Base-by-base conservation (phyloP, 2,888 invertebrate species). In the Leucozona laternaria region DNA sequence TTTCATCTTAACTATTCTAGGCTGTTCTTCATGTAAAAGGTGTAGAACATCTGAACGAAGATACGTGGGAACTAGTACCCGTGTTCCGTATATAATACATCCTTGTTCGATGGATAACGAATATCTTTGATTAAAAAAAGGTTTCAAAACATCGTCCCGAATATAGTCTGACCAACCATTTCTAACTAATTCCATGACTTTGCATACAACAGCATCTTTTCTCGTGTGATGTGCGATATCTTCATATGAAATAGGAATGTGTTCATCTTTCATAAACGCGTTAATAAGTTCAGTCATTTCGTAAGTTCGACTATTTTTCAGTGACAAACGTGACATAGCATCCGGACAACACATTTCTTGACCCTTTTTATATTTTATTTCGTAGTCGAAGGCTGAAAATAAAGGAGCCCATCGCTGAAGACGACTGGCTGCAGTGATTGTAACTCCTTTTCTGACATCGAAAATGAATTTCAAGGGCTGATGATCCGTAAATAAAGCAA, bases 371-470 rank as follows among this genome's bases (percentile, higher is more conserved):
- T 78, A 70, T 40, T 20, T 28, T 0, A 78, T 25, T 15, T 45
- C 50, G 15, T 72, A 80, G n/a, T 77, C 43, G 11, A 77, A 77
- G 6, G 37, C n/a, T n/a, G 71, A 76, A 22, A 72, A 48, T 62
- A 53, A 76, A 40, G 64, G 15, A 48, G 53, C 82, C 71, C 55
- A 79, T 4, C 71, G 50, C 20, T 79, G 48, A 53, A 79, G 55
- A 48, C 79, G 50, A 13, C 79, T 62, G 34, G 66, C 76, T 7
- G 79, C 57, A 57, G 64, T 79, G 11, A 34, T 25, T 28, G 72
- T 62, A 22, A 73, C 45, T 53, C 66, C 72, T 31, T 58, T 72
- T 20, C 53, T 79, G 13, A 25, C 60, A 13, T 72, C 58, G 45
- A 79, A 79, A 20, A 73, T 62, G 5, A 22, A 58, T 71, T 62